A percentile compares a stretch with the other conserved stretches of the same genome.
phyloP scores from a whole-genome alignment of 2,797 vertebrate genomes.

The Pseudochirops cupreus region DNA sequence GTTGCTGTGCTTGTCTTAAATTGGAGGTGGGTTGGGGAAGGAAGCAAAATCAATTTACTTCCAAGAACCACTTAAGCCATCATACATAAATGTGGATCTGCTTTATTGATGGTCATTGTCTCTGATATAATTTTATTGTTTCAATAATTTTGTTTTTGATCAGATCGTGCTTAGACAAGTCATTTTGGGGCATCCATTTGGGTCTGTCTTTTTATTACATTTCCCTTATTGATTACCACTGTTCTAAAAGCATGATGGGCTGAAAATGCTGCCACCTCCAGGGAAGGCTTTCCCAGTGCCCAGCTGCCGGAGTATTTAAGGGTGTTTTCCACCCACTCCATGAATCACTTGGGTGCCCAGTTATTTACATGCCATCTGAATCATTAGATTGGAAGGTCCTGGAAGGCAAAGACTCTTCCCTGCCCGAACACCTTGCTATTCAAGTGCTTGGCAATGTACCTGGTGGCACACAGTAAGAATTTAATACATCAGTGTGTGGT shows the following conservation, averaged over 20 bases:
- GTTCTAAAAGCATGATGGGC: background rate
- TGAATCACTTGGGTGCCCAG: too few relatives aligned
- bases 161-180: background rate
- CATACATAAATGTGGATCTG: background rate
- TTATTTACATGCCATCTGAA: background rate
- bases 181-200: background rate
- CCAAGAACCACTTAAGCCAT: background rate
- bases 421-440: background rate
- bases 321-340: background rate
- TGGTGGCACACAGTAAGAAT: background rate
- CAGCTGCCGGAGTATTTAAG: background rate
- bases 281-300: background rate
- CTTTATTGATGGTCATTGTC: background rate
- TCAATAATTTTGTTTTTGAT: background rate
- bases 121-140: background rate
- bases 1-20: background rate
- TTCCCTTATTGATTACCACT: background rate
- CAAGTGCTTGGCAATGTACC: background rate
- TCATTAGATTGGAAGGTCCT: background rate
- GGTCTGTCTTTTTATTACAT: background rate
- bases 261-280: background rate
- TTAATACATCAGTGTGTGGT: background rate
- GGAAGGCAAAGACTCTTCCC: background rate
- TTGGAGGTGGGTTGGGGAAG: background rate
- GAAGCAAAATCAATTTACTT: background rate